Conservation (phyloP, 2,113 vertebrate species). For the Ictalurus punctatus region DNA sequence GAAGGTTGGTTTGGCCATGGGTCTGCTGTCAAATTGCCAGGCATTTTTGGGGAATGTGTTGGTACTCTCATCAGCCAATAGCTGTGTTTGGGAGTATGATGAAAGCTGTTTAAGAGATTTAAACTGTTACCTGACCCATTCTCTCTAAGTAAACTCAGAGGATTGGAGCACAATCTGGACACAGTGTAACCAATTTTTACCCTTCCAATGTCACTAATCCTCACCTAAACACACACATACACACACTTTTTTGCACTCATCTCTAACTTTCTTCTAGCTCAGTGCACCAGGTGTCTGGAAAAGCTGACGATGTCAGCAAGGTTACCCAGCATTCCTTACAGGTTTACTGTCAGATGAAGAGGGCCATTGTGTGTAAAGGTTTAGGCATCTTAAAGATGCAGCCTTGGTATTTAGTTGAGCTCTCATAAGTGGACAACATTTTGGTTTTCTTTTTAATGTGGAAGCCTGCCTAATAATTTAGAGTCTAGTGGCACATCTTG, state of each 20-base stretch:
- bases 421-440: conserved; percentile 53
- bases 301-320: conserved; percentile 58
- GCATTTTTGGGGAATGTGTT: conserved; percentile 48
- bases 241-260: conserved; percentile 44
- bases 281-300: conserved; percentile 64
- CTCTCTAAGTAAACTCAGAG: conserved; percentile 47
- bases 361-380: conserved; percentile 65
- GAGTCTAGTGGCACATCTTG: conserved; percentile 29
- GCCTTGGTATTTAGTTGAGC: conserved; percentile 46
- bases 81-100: conserved; percentile 60
- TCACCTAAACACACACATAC: conserved; percentile 9
- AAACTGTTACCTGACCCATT: conserved; percentile 57
- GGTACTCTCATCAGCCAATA: conserved; percentile 51
- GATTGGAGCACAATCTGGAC: conserved; percentile 38
- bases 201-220: conserved; percentile 39
- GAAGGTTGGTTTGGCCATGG: conserved; percentile 65
- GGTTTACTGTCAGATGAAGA: conserved; percentile 68
- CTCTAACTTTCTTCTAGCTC: conserved; percentile 42
- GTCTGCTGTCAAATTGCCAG: conserved; percentile 60
- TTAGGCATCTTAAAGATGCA: conserved; percentile 52
- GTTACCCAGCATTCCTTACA: conserved; percentile 63
- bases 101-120: conserved; percentile 58
- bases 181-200: not conserved
- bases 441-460: conserved; percentile 41
- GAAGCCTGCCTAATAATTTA: conserved; percentile 16